A percentile compares a stretch with the other conserved stretches of the same genome.
Conservation (phyloP, 2,797 vertebrate genomes). For the Diplodus puntazzo region DNA sequence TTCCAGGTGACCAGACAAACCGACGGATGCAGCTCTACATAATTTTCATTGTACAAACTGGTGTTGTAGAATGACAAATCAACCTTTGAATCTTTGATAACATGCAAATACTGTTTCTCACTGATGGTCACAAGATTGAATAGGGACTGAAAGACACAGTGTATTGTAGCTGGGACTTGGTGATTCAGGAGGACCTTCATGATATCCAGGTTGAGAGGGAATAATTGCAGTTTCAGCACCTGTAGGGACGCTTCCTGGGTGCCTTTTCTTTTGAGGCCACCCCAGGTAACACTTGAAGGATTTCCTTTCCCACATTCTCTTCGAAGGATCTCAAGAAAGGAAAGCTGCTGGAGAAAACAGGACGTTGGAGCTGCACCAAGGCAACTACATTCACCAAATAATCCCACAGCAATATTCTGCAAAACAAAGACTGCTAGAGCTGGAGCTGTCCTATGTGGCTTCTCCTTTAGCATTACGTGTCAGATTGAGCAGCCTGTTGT, state of each 20-base stretch:
- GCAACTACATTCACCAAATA: not conserved
- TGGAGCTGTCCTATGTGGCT: conserved; percentile 1
- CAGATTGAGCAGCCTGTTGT: conserved; percentile 37
- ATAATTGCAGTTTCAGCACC: not conserved
- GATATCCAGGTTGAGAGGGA: not conserved
- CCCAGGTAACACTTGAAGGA: not conserved
- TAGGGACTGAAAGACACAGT: not conserved
- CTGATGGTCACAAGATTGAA: not conserved
- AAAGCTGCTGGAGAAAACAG: not conserved
- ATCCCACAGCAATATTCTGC: not conserved
- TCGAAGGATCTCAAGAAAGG: not conserved
- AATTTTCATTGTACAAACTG: too few relatives aligned
- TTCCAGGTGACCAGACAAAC: too few relatives aligned
- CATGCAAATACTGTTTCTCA: not conserved
- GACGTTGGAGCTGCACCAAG: not conserved
- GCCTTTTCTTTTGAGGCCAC: not conserved
- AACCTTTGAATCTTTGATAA: too few relatives aligned
- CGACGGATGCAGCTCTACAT: too few relatives aligned
- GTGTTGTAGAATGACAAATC: too few relatives aligned
- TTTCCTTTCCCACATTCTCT: not conserved
- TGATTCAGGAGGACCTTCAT: not conserved
- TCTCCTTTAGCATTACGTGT: conserved; percentile 1
- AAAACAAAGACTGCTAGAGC: not conserved
- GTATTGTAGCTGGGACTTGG: too few relatives aligned
- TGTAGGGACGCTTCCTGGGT: not conserved